Evolutionary conservation across 2,888 invertebrate species (phyloP).

Genomic region (Apamea sordens): DNA sequence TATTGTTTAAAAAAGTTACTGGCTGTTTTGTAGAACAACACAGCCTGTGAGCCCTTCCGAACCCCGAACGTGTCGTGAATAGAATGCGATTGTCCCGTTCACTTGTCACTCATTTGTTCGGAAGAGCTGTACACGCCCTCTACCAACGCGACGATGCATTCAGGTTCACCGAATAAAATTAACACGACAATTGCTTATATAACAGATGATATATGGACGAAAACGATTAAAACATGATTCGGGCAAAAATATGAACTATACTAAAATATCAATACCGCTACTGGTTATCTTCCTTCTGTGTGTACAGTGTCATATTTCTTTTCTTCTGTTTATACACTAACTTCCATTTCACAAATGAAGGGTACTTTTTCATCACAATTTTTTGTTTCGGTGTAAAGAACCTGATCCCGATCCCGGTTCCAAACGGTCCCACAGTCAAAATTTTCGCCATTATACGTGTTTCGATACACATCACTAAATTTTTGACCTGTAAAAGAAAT

Average conservation of each 20-base stretch:
- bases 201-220: not conserved
- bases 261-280: not conserved
- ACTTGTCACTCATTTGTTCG: not conserved
- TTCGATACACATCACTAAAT: conserved; percentile 50
- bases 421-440: conserved; percentile 28
- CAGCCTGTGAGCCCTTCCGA: not conserved
- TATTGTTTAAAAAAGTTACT: not conserved
- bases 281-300: not conserved
- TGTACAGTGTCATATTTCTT: not conserved
- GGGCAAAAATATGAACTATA: not conserved
- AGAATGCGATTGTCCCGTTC: not conserved
- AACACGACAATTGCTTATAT: too few relatives aligned
- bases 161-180: not conserved
- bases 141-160: not conserved
- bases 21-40: not conserved
- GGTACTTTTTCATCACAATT: not conserved
- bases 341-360: conserved; percentile 46
- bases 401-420: fast-evolving
- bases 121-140: not conserved
- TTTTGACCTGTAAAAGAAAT: conserved; percentile 64
- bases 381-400: conserved; percentile 4
- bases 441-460: not conserved
- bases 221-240: not conserved
- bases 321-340: not conserved
- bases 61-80: not conserved